Evolutionary conservation across 2,888 invertebrate genomes (phyloP), one percentile per base, ranked within the genome.

Genomic region (Steinernema scapterisci): DNA sequence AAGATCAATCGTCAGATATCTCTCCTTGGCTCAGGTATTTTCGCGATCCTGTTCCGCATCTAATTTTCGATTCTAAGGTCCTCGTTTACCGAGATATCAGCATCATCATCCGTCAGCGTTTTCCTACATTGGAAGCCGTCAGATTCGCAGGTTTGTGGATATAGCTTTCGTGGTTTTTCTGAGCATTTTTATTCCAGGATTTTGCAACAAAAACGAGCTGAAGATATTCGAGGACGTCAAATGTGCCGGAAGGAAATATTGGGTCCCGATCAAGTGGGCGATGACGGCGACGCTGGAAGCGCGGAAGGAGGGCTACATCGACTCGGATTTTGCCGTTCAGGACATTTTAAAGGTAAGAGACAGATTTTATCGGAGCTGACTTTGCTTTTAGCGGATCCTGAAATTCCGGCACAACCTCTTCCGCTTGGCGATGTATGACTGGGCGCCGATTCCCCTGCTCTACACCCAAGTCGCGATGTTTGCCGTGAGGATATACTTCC

Each of bases 381-480:
- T 7, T 44, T 44, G 45, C 45, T 25, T 73, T 11, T 56, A 85
- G 80, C 84, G 83, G 51, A 81, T 84, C 70, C 77, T 76, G 43
- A 78, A 82, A 71, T 86, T 86, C 71, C 81, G 85, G 21, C 82
- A 82, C 45, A 81, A 80, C 54, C 76, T 86, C 7, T 82, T 83
- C 13, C 81, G 80, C 79, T 75, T 86, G 27, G 84, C 83, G 74
- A 81, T 81, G 45, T 85, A 84, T 76, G 86, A 86, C 72, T 86
- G 86, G 86, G 81, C 84, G 11, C 86, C 86, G 5, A 80, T 86
- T 31, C 86, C 86, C 0, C 79, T 86, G 25, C 78, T 84, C 45
- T 86, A 86, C 76, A 84, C 86, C 5, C 86, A 86, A 38, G 83
- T 86, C 56, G 84, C 85, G 25, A 85, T 83, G 72, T 73, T 86